These are phyloP conservation scores for Drosophila varians DNA, from an alignment of 1,140 invertebrate species.

Conservation along the genomic window DNA sequence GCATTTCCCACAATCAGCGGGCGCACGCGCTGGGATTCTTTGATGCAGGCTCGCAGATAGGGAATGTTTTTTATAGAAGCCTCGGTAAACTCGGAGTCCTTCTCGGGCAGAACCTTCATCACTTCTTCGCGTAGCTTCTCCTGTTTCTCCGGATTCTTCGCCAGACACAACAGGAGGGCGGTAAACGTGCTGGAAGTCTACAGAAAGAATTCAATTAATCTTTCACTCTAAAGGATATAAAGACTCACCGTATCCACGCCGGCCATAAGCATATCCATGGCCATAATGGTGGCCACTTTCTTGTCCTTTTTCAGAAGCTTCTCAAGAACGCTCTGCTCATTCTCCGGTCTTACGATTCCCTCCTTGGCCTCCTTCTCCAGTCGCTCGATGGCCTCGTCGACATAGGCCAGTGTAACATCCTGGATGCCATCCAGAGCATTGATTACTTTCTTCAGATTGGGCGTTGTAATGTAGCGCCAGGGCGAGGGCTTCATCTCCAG, in stretches of 20 bases:
- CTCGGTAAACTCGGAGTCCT: conserved; percentile 84
- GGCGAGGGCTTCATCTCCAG: conserved; percentile 87
- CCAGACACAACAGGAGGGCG: conserved; percentile 83
- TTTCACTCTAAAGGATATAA: no score
- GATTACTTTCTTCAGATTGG: conserved; percentile 85
- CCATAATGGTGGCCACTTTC: conserved; percentile 83
- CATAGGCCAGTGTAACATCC: conserved; percentile 42
- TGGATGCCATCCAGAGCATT: conserved; percentile 76
- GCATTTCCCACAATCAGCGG: conserved; percentile 85
- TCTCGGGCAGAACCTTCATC: conserved; percentile 84
- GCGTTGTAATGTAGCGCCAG: conserved; percentile 87
- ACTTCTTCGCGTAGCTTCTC: conserved; percentile 89
- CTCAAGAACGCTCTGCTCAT: conserved; percentile 83
- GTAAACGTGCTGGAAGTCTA: conserved; percentile 58
- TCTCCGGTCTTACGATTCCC: conserved; percentile 40
- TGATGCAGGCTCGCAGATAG: conserved; percentile 88
- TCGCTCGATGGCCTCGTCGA: conserved; percentile 66
- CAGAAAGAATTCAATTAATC: neutral
- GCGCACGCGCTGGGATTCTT: conserved; percentile 86
- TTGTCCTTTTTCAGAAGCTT: conserved; percentile 84
- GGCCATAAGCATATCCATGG: conserved; percentile 81
- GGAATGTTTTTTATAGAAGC: conserved; percentile 85
- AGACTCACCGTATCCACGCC: conserved; percentile 78
- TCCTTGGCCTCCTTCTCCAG: conserved; percentile 56
- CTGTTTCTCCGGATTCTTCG: conserved; percentile 90